Conservation (phyloP, 2,113 vertebrate genomes). For the Macaca mulatta region DNA sequence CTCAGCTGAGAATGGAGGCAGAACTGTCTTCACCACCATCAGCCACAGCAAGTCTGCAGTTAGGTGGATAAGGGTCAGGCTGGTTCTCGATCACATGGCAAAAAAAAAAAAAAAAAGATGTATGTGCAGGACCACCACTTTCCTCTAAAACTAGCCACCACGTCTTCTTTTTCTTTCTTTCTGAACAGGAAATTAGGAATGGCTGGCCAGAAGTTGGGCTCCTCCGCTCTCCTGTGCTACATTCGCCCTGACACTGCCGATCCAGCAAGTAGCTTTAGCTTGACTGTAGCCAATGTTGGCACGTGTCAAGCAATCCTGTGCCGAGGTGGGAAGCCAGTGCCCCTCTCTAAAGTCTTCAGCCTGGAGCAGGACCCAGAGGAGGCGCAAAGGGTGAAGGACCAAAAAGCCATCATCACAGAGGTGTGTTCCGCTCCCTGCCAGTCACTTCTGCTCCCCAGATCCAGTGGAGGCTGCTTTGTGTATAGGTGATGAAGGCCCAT, state of each 20-base stretch:
- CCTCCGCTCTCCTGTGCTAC: constrained; percentile 95
- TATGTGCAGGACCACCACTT: neutral
- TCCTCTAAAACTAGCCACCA: neutral
- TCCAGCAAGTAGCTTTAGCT: constrained; percentile 88
- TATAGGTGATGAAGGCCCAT: neutral
- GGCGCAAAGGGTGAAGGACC: constrained; percentile 91
- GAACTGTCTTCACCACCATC: neutral
- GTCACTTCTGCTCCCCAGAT: neutral
- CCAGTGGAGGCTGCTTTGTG: neutral
- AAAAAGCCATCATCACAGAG: constrained; percentile 98
- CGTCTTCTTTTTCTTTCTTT: constrained; percentile 48
- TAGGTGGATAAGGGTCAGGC: neutral
- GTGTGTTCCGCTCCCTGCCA: constrained; percentile 78
- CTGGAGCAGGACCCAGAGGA: constrained; percentile 93
- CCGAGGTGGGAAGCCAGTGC: constrained; percentile 89
- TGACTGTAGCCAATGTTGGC: constrained; percentile 96
- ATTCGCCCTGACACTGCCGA: constrained; percentile 91
- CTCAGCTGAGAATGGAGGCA: neutral
- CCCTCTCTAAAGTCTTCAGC: constrained; percentile 94
- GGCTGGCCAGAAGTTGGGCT: constrained; percentile 97
- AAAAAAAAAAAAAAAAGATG: neutral
- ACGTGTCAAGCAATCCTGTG: constrained; percentile 95
- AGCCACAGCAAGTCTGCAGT: neutral
- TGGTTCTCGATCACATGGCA: neutral
- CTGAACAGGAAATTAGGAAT: constrained; percentile 94